phyloP scores from a whole-genome alignment of 2,113 vertebrate species.

The Gnathonemus echidnorhynchus region DNA sequence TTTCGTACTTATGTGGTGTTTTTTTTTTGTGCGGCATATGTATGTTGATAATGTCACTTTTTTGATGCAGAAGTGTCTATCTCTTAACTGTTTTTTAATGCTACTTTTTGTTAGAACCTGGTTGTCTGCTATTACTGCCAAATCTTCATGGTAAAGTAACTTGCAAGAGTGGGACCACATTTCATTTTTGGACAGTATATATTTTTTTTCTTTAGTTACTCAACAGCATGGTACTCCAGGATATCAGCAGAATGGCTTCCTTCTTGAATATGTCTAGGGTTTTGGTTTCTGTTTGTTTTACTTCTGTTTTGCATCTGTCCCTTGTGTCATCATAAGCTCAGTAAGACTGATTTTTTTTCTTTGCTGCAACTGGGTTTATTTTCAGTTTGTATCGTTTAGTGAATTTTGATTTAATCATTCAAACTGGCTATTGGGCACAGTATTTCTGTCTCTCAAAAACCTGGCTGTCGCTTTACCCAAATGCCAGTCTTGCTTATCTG shows the following conservation, averaged over 20 bases:
- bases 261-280: neutral
- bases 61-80: neutral
- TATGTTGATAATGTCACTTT: neutral
- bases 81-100: neutral
- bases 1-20: neutral
- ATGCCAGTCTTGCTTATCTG: neutral
- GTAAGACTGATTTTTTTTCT: neutral
- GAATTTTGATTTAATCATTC: neutral
- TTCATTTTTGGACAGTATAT: neutral
- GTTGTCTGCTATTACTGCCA: neutral
- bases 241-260: neutral
- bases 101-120: neutral
- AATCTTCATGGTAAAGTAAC: neutral
- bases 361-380: neutral
- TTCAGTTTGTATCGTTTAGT: neutral
- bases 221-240: neutral
- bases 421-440: neutral
- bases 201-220: neutral
- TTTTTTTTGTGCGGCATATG: neutral
- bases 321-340: neutral
- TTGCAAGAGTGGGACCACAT: neutral
- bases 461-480: neutral
- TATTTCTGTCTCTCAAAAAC: neutral
- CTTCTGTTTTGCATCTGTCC: neutral
- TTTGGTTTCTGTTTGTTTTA: neutral